Base-by-base conservation (phyloP, 2,113 vertebrate species). In the Syrmaticus mikado region DNA sequence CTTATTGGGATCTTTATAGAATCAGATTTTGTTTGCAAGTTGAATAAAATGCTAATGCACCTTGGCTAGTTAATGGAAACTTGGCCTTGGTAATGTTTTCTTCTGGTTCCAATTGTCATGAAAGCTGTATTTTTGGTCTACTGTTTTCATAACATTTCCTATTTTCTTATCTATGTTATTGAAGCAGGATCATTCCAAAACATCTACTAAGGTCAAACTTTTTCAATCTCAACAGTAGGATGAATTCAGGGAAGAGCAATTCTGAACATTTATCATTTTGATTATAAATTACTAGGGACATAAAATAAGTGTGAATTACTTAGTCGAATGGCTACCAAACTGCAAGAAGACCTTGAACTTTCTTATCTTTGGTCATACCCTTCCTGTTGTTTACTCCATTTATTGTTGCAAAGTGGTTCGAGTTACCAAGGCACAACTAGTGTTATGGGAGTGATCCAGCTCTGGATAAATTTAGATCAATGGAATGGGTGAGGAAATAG, bases 401-500 rank as follows among this genome's bases (percentile, higher is more conserved):
- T 86, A 50, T 12, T 18, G 2, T 45, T 60, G 71, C 30, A 70
- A 75, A 10, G 43, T 57, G 24, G 27, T 73, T 84, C 24, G 70
- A 74, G 66, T 78, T 68, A 76, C 36, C 50, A 64, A 77, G 53
- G 36, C 27, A 50, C 3, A 17, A 28, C 30, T 91, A 0, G 0
- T 71, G 25, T 53, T 75, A 34, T 6, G 32, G 50, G 38, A 91
- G 20, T 1, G 0, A 82, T 80, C 34, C 50, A 50, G 53, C 55
- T 58, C 74, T 89, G 79, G 70, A 89, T n/a, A 75, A 87, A 80
- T 80, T 77, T 82, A 88, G 50, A 45, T 85, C 68, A 75, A n/a
- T 77, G 74, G 40, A 84, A 88, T 60, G 55, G 68, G 17, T 43
- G 76, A 93, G 52, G 79, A 93, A 88, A 81, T 65, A 77, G 52